Percentiles rank a stretch among this genome's conserved stretches.
phyloP scores from a whole-genome alignment of 2,888 invertebrate species.

The Micoletzkya japonica region DNA sequence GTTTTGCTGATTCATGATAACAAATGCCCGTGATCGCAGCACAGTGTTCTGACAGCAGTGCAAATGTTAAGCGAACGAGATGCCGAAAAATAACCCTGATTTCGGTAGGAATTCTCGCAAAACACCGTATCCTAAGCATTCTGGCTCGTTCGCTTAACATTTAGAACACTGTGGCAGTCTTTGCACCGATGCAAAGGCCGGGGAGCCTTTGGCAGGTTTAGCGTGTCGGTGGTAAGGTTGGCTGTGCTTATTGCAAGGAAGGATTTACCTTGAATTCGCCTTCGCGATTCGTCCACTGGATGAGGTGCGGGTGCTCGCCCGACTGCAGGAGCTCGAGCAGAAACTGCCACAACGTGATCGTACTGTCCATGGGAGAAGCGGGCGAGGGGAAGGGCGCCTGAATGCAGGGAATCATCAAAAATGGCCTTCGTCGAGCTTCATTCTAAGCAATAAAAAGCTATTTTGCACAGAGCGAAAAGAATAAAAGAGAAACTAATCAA shows the following conservation, averaged over 20 bases:
- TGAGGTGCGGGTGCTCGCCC: conserved; percentile 69
- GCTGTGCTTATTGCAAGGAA: not conserved
- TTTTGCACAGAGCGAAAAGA: too few species aligned
- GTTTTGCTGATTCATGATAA: not conserved
- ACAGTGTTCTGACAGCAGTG: too few species aligned
- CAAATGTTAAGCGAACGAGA: too few species aligned
- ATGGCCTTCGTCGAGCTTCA: too few species aligned
- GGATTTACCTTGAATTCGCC: conserved; percentile 71
- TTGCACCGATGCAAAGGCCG: not conserved
- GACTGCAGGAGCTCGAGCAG: conserved; percentile 70
- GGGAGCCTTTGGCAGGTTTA: not conserved
- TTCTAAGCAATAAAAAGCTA: too few species aligned
- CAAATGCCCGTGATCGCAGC: too few species aligned
- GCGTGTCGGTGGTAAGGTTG: not conserved
- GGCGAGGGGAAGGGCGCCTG: not conserved
- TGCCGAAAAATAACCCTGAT: too few species aligned
- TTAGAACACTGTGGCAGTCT: too few species aligned
- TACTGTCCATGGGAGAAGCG: conserved; percentile 46
- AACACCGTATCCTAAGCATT: too few species aligned
- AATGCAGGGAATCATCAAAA: not conserved
- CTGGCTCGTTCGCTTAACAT: too few species aligned
- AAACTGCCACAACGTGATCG: conserved; percentile 73
- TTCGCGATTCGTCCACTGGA: conserved; percentile 71
- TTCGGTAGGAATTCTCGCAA: too few species aligned
- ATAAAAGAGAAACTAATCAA: too few species aligned